These are phyloP conservation scores for Rattus norvegicus DNA, from an alignment of 2,113 vertebrate genomes.

Conservation along the genomic window DNA sequence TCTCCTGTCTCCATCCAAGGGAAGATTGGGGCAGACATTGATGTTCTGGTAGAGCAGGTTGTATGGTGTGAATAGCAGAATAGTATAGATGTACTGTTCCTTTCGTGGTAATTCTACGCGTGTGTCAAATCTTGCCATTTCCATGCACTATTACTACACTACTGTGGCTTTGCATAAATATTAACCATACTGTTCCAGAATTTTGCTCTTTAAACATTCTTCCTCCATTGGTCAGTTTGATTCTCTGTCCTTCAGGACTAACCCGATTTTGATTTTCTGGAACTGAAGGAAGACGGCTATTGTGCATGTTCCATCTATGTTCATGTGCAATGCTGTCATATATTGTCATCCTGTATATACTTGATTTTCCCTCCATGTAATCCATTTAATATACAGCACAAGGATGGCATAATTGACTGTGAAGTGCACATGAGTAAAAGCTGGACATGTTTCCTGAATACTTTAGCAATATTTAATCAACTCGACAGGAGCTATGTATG, in stretches of 20 bases:
- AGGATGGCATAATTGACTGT: not conserved
- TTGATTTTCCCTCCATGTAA: not conserved
- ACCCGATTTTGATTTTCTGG: not conserved
- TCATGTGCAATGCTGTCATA: not conserved
- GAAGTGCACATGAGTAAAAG: not conserved
- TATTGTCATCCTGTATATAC: not conserved
- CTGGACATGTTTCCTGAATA: not conserved
- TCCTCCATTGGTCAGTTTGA: not conserved
- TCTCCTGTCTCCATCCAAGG: not conserved
- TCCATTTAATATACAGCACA: not conserved
- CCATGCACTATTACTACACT: not conserved
- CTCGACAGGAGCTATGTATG: not conserved
- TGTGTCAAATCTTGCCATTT: not conserved
- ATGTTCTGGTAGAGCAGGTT: not conserved
- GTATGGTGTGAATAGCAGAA: not conserved
- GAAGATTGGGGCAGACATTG: not conserved
- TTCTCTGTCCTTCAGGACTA: not conserved
- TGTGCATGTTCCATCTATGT: not conserved
- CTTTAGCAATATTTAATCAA: not conserved
- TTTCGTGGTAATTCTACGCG: not conserved
- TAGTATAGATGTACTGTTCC: not conserved
- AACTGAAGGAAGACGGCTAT: not conserved
- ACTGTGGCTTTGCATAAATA: not conserved
- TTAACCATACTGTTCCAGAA: not conserved
- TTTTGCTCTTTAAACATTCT: not conserved